A percentile compares a stretch with the other conserved stretches of the same genome.
Evolutionary conservation across 2,888 invertebrate species (phyloP).

Genomic region (Cephus pygmeus): DNA sequence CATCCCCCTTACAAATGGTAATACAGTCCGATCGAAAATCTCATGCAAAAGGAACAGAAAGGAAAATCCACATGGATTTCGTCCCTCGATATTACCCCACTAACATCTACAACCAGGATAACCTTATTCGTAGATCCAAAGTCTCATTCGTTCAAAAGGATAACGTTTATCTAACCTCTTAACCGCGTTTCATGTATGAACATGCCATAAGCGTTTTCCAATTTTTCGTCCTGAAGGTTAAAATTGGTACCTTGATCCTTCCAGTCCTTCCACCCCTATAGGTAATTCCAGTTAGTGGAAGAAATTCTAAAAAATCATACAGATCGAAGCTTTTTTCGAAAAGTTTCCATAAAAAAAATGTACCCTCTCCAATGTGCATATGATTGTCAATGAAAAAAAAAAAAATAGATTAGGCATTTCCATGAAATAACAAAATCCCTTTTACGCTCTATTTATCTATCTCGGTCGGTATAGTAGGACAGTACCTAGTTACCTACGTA

Average conservation of each 20-base stretch:
- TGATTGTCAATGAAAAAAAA: background rate
- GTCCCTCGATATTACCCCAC: background rate
- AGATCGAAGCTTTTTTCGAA: background rate
- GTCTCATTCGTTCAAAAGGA: conserved; percentile 36
- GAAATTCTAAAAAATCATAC: background rate
- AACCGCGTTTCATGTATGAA: conserved; percentile 32
- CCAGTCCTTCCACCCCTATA: background rate
- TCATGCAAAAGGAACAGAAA: background rate
- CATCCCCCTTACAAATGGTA: background rate
- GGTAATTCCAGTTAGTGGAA: background rate
- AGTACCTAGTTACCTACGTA: background rate
- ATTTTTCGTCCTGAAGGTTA: conserved; percentile 37
- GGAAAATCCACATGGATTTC: background rate
- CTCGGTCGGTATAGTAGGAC: background rate
- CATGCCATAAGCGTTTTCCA: conserved; percentile 59
- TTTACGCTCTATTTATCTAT: background rate
- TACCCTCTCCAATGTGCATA: background rate
- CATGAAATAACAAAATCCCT: background rate
- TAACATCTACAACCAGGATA: background rate
- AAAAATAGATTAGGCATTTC: background rate
- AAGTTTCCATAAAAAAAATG: background rate
- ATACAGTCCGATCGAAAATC: background rate
- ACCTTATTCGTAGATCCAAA: conserved; percentile 6
- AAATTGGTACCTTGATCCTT: background rate
- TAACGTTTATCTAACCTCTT: conserved; percentile 54